phyloP scores from a whole-genome alignment of 37 sponge, comb jelly and placozoan species.

The Agelas oroides region DNA sequence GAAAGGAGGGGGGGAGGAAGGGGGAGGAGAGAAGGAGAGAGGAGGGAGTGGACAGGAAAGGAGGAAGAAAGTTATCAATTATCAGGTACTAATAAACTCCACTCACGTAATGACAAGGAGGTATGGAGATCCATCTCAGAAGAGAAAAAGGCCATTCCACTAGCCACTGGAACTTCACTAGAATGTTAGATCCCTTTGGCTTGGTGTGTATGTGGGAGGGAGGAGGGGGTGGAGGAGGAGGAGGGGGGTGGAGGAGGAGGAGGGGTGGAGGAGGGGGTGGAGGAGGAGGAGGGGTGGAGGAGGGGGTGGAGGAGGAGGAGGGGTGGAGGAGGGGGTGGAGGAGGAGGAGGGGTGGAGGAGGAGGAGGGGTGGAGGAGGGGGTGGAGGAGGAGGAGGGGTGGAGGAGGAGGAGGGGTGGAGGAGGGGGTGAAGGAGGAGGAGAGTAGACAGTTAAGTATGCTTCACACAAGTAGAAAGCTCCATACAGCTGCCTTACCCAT shows the following conservation, averaged over 20 bases:
- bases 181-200: slow-evolving; percentile 70
- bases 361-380: not conserved
- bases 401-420: not conserved
- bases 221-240: not conserved
- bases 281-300: not conserved
- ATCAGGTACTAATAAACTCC: too few relatives aligned
- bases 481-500: not conserved
- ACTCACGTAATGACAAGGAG: slow-evolving; percentile 77
- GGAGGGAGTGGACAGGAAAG: not conserved
- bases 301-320: not conserved
- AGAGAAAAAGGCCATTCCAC: slow-evolving; percentile 84
- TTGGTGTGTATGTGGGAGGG: slow-evolving; percentile 11
- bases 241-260: not conserved
- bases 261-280: too few relatives aligned
- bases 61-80: not conserved
- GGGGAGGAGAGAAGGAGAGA: too few relatives aligned
- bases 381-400: not conserved
- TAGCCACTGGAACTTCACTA: slow-evolving; percentile 82
- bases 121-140: slow-evolving; percentile 87
- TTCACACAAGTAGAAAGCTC: too few relatives aligned
- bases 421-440: not conserved
- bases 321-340: not conserved
- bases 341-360: not conserved
- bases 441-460: too few relatives aligned
- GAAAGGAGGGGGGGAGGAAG: not conserved